Base-by-base conservation (phyloP, 2,888 invertebrate species). In the Altica lythri region DNA sequence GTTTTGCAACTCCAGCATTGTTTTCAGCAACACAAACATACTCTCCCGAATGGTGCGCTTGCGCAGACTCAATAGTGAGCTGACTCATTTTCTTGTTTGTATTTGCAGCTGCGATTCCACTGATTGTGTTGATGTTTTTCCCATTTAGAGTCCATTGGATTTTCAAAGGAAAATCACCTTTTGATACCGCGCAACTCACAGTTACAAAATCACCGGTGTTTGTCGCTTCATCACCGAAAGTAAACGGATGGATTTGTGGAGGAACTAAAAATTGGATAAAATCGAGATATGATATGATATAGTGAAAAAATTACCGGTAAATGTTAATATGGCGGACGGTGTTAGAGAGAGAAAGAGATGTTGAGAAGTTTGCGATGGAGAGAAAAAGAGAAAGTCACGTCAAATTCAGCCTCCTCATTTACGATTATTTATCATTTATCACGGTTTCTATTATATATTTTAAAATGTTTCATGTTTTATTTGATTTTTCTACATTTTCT, bases 121-220 rank as follows among this genome's bases (percentile, higher is more conserved):
- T 62, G 30, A 72, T 68, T 25, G 67, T 65, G 12, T 66, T 63
- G 42, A 78, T 68, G 10, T 71, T 66, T 19, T 68, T 64, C 46
- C 72, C 72, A 56, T 78, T 76, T 29, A 77, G 64, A 1, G 68
- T 72, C 78, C 68, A 69, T n/a, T 50, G 53, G n/a, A 68, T 68
- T 40, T 81, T 83, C 55, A 92, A 79, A 8, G 91, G 91, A 65
- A 87, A 79, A 78, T 92, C 91, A 58, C 92, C 89, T 72, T 86
- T 86, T 61, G 84, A 80, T 13, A 86, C 83, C 59, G 86, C 83
- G 72, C 89, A 89, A 48, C 81, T 82, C 69, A 84, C 81, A 70
- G 85, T 85, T 32, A 85, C 83, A 40, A 83, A 81, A 72, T 88
- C 86, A 46, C 86, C 87, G 57, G 84, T 85, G 73, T 85, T 85